Conservation (phyloP, 2,888 invertebrate genomes). For the Sepioteuthis lessoniana region DNA sequence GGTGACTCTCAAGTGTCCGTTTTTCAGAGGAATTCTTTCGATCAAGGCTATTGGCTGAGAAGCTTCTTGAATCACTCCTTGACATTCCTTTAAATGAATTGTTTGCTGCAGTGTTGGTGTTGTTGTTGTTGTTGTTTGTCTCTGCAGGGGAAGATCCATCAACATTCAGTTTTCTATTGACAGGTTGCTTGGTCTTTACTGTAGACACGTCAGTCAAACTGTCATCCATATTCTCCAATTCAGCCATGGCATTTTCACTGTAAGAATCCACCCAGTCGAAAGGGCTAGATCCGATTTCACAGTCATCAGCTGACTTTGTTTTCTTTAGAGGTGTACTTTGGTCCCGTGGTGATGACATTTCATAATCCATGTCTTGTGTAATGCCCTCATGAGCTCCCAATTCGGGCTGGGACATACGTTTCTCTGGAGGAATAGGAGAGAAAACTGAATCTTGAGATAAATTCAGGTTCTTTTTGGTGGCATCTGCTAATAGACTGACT, state of each 20-base stretch:
- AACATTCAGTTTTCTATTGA: conserved; percentile 43
- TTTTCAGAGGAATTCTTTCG: conserved; percentile 45
- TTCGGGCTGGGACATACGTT: neutral
- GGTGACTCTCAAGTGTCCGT: conserved; percentile 40
- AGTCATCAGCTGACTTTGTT: neutral
- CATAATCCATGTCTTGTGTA: conserved; percentile 42
- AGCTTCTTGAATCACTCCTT: conserved; percentile 35
- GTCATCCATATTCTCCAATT: conserved; percentile 68
- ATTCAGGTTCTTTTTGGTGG: conserved; percentile 35
- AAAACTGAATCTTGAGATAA: neutral
- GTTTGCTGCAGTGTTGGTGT: neutral
- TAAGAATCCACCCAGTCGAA: conserved; percentile 63
- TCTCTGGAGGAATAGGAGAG: neutral
- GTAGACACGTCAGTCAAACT: conserved; percentile 52
- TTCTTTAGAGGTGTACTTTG: conserved; percentile 34
- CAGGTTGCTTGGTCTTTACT: neutral
- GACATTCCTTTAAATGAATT: conserved; percentile 36
- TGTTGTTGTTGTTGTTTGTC: conserved; percentile 21
- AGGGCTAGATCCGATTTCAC: conserved; percentile 53
- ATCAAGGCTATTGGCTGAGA: conserved; percentile 25
- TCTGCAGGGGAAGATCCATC: conserved; percentile 49
- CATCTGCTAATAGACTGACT: neutral
- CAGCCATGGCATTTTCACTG: conserved; percentile 71
- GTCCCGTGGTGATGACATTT: conserved; percentile 36
- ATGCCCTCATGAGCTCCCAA: neutral